These are phyloP conservation scores for Zhuqinia jingwanae DNA, from an alignment of 2,888 invertebrate species.

Conservation along the genomic window DNA sequence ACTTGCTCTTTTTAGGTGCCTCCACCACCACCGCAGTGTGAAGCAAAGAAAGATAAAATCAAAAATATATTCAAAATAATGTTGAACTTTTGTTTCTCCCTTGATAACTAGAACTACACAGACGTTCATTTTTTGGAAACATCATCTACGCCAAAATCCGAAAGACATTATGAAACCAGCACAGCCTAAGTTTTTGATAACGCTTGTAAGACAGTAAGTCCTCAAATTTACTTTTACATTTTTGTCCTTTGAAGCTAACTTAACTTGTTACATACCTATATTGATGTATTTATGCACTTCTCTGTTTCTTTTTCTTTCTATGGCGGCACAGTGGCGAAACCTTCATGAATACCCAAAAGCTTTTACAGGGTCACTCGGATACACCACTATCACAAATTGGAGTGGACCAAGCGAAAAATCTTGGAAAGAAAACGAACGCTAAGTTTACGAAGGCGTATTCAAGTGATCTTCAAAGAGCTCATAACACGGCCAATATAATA, in stretches of 20 bases:
- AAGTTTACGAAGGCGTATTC: constrained; percentile 69
- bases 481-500: constrained; percentile 72
- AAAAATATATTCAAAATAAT: no score
- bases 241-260: neutral
- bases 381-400: no score
- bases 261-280: no score
- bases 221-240: neutral
- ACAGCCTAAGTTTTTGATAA: constrained; percentile 51
- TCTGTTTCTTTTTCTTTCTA: no score
- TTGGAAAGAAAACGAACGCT: constrained; percentile 67
- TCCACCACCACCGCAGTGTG: no score
- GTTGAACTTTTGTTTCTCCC: no score
- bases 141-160: no score
- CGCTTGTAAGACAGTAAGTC: constrained; percentile 77
- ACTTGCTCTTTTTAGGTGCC: no score
- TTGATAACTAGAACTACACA: no score
- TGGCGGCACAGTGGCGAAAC: constrained; percentile 76
- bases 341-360: constrained; percentile 66
- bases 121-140: no score
- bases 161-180: constrained; percentile 17
- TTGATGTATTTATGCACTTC: no score
- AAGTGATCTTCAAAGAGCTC: constrained; percentile 74
- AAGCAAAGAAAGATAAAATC: no score
- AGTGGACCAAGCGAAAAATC: constrained; percentile 73
- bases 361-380: constrained; percentile 2